phyloP scores from a whole-genome alignment of 2,113 vertebrate species.

The Calyptommatus sinebrachiatus region DNA sequence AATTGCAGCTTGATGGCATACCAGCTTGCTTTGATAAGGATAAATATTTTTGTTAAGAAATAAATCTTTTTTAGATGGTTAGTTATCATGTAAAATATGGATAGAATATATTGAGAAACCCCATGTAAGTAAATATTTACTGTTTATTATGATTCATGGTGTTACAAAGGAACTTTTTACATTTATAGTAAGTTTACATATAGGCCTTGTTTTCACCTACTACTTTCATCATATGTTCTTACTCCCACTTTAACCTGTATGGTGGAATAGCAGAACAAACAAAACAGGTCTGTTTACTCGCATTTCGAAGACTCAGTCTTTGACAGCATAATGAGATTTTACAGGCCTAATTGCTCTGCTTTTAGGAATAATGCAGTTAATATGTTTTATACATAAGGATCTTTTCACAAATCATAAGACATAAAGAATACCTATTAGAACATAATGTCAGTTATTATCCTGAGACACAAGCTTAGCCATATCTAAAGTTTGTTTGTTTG shows the following conservation, averaged over 20 bases:
- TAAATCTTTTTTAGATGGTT: slow-evolving; percentile 39
- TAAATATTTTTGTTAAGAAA: slow-evolving; percentile 63
- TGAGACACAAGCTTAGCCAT: not conserved
- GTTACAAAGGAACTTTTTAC: slow-evolving; percentile 50
- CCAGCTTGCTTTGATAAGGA: slow-evolving; percentile 56
- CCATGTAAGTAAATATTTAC: slow-evolving; percentile 35
- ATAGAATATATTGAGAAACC: not conserved
- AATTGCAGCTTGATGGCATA: slow-evolving; percentile 54
- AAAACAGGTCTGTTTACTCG: slow-evolving; percentile 35
- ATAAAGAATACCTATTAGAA: not conserved
- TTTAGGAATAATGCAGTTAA: slow-evolving; percentile 55
- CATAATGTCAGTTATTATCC: not conserved
- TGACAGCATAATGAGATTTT: slow-evolving; percentile 38
- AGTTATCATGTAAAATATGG: not conserved
- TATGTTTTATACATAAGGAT: slow-evolving; percentile 53
- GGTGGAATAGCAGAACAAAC: slow-evolving; percentile 29
- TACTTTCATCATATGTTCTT: not conserved
- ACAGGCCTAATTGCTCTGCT: slow-evolving; percentile 53
- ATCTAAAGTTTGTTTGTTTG: not conserved
- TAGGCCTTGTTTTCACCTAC: slow-evolving; percentile 25
- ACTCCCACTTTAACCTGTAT: not conserved
- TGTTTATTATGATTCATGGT: slow-evolving; percentile 36
- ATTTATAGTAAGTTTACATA: slow-evolving; percentile 51
- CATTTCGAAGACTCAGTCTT: slow-evolving; percentile 28
- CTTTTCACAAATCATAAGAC: slow-evolving; percentile 48